phyloP scores from a whole-genome alignment of 2,113 vertebrate genomes.

The Brienomyrus brachyistius region DNA sequence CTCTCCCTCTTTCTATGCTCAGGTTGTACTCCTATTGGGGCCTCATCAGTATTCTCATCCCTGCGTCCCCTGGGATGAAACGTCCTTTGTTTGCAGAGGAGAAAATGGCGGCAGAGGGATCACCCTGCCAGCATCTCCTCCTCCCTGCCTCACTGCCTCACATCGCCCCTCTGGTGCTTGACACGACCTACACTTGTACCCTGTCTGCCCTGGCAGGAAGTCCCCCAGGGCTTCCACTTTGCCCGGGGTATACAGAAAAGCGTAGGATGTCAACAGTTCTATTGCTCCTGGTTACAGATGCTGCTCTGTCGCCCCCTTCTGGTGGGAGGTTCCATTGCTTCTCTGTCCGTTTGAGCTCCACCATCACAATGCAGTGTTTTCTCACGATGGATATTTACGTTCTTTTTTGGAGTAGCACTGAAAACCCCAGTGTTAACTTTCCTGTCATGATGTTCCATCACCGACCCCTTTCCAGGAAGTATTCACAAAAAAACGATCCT shows the following conservation, averaged over 20 bases:
- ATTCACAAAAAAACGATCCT: not conserved
- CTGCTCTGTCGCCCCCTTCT: not conserved
- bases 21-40: not conserved
- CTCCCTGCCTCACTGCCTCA: not conserved
- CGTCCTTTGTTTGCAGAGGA: not conserved
- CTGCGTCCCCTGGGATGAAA: not conserved
- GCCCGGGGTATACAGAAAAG: not conserved
- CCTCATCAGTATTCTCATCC: constrained; percentile 10
- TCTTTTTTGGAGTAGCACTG: not conserved
- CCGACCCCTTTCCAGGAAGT: not conserved
- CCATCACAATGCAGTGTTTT: not conserved
- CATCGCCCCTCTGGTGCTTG: not conserved
- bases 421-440: not conserved
- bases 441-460: not conserved
- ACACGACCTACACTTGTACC: not conserved
- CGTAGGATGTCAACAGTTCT: not conserved
- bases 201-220: not conserved
- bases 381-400: not conserved
- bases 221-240: not conserved
- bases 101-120: not conserved
- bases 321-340: not conserved
- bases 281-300: not conserved
- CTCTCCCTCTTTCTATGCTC: not conserved
- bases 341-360: not conserved
- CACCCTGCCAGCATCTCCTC: too few relatives aligned